phyloP scores from a whole-genome alignment of 2,888 invertebrate species.

The Lacanobia wlatinum region DNA sequence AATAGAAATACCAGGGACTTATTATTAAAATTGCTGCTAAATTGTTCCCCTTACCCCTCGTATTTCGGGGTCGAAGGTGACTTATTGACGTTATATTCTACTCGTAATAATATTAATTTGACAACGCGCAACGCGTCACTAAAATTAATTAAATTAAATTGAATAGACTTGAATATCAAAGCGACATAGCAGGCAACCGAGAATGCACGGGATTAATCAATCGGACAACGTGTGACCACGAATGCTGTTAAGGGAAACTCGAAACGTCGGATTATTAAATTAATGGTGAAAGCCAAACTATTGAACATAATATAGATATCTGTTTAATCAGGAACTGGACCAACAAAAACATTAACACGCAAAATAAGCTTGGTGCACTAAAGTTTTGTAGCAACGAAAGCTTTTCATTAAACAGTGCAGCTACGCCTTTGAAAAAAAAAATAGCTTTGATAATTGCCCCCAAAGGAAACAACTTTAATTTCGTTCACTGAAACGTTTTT shows the following conservation, averaged over 20 bases:
- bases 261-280: constrained; percentile 25
- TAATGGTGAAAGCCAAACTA: constrained; percentile 21
- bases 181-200: constrained; percentile 26
- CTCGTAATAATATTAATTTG: constrained; percentile 77
- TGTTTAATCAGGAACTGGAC: constrained; percentile 1
- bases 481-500: constrained; percentile 51
- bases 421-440: constrained; percentile 36
- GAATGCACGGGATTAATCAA: constrained; percentile 59
- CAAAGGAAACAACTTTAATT: constrained; percentile 53
- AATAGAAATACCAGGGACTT: constrained; percentile 91
- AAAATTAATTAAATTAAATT: constrained; percentile 63
- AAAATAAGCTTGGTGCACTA: background rate
- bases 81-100: constrained; percentile 75
- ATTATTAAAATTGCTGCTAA: constrained; percentile 91
- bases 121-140: constrained; percentile 57
- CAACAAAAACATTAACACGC: background rate
- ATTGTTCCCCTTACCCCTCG: constrained; percentile 88
- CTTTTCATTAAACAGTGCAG: constrained; percentile 1
- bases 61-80: constrained; percentile 84
- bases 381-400: constrained; percentile 1
- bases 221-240: constrained; percentile 48
- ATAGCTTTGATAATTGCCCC: constrained; percentile 54
- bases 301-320: background rate
- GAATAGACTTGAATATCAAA: constrained; percentile 38
- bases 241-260: constrained; percentile 27